Evolutionary conservation across 2,888 invertebrate species (phyloP), one percentile per base, ranked within the genome.

Genomic region (Cantharis nigra): DNA sequence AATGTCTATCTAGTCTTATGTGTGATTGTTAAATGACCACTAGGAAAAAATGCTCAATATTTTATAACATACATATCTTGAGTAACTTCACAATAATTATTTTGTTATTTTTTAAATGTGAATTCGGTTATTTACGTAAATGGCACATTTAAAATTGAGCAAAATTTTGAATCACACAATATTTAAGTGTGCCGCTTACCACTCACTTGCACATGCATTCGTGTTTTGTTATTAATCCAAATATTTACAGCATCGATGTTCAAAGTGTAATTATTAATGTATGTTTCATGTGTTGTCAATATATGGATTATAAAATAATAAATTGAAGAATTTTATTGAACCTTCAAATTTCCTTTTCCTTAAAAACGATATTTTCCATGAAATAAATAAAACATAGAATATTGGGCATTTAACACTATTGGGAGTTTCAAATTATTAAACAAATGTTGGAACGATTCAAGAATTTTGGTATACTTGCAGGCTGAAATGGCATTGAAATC

Each of bases 401-500:
- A 74, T 73, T 78, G 78, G 78, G 78, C 78, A 78, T 78, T 78
- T 72, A 7, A 65, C 65, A 65, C 20, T 23, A 20, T 18, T 65
- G 49, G 49, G n/a, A 49, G 13, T 49, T 49, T 49, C 49, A 49
- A 49, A n/a, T 49, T 49, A n/a, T 49, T 49, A 49, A 49, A 49
- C 13, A 49, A 33, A 33, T 49, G 49, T 49, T 49, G 49, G 49
- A 49, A n/a, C 49, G 33, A 49, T 49, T 49, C 49, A 49, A 49
- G 49, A 49, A 49, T 49, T 49, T 20, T 67, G 18, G n/a, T 69
- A 62, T 26, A 23, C 76, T 87, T 87, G 77, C 90, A 96, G 95
- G 98, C 98, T 86, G 97, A 98, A 90, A 96, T 98, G 94, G 98
- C 98, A 76, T 92, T 98, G 83, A 94, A 94, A 83, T 97, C 98